phyloP scores from a whole-genome alignment of 2,888 invertebrate species.

The Thelaira solivaga region DNA sequence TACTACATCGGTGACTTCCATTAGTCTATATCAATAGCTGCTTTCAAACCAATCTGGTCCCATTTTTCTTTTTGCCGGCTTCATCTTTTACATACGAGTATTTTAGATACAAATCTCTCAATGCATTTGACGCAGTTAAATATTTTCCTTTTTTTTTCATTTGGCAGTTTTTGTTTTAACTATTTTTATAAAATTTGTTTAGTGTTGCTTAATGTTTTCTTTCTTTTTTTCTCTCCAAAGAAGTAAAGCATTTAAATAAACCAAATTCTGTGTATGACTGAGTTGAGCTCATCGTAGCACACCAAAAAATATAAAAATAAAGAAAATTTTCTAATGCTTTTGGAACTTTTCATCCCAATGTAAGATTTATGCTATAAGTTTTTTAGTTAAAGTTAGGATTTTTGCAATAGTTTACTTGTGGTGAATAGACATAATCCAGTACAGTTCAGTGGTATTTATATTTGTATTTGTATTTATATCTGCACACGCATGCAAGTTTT shows the following conservation, averaged over 20 bases:
- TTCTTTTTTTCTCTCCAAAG: neutral
- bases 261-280: neutral
- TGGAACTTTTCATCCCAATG: conserved; percentile 55
- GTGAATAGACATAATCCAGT: conserved; percentile 8
- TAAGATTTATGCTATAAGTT: conserved; percentile 57
- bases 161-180: neutral
- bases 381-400: conserved; percentile 31
- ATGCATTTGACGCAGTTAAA: conserved; percentile 36
- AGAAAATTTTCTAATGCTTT: conserved; percentile 31
- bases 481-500: conserved; percentile 18
- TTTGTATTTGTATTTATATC: neutral
- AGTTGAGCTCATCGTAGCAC: neutral
- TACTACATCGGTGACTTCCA: no score
- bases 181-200: conserved; percentile 42
- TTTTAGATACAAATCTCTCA: conserved; percentile 18
- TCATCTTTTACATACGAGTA: neutral
- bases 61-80: neutral
- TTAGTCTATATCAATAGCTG: no score
- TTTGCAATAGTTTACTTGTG: conserved; percentile 53
- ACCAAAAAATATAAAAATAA: neutral
- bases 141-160: neutral
- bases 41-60: conserved; percentile 5
- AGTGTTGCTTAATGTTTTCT: conserved; percentile 7
- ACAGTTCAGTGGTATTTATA: neutral
- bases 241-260: conserved; percentile 5